Base-by-base conservation (phyloP, 2,113 vertebrate species). In the Grus americana region DNA sequence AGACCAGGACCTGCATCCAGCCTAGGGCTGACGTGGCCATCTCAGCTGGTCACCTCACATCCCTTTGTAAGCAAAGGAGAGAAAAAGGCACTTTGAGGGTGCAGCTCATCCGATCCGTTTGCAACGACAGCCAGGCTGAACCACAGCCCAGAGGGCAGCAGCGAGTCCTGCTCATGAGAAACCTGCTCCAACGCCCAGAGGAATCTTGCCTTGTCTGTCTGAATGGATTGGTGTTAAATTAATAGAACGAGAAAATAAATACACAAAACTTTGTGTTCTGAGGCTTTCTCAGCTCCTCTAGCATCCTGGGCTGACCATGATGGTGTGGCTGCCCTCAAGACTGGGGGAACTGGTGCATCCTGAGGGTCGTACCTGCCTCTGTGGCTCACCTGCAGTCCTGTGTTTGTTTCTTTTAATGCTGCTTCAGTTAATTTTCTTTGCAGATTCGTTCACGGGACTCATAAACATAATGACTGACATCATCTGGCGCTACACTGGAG, bases 391-490 rank as follows among this genome's bases (percentile, higher is more conserved):
- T 47, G 66, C 18, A 38, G 32, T 11, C 9, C 10, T 10, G 13
- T 27, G 14, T 79, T 67, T 79, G 3, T 22, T 44, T 76, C 76
- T 74, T 68, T 86, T 76, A 70, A 78, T 67, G 20, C 18, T 36
- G 26, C 46, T 71, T 84, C 32, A 8, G 38, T 44, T 65, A 26
- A 40, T 71, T 87, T 79, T 95, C 90, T 72, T 91, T 54, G 81
- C 88, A 98, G 98, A 98, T 88, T 96, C 92, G 22, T 98, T 98
- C 91, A 98, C 98, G 3, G 98, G 98, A 46, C 94, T 98, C 73
- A 94, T 98, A 91, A 98, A 98, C 94, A 97, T 98, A 88, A 78
- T 98, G 98, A 98, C 98, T 10, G 98, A 98, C 63, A 98, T 98
- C 9, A 98, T 98, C 22, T 98, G 98, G 98, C 93, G 97, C 79